Evolutionary conservation across 2,113 vertebrate genomes (phyloP), one percentile per base, ranked within the genome.

Genomic region (Rhinichthys klamathensis): DNA sequence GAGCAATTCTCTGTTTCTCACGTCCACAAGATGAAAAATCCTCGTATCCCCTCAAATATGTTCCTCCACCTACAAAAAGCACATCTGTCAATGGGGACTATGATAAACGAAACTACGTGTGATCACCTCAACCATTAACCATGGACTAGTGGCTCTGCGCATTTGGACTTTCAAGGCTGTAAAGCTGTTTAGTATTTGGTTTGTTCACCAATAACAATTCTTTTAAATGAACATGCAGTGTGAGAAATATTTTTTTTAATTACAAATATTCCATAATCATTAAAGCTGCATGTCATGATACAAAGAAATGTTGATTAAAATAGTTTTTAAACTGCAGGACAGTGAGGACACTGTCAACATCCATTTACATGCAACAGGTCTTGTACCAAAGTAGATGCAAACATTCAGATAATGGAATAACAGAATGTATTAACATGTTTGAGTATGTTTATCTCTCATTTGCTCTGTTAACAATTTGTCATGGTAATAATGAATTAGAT

Each of bases 51-150:
- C 93, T 96, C 51, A 97, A 97, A 85, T 97, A 97, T 88, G 92
- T 95, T 0, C 95, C 95, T 11, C 93, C 96, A 13, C 95, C 95
- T 6, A 94, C 96, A 7, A 95, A 96, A 82, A 93, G 92, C 13
- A 89, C 96, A 58, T 86, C 94, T 0, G 60, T 90, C 85, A 93
- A 90, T 85, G 96, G 94, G 7, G 95, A 97, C 67, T 96, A 97
- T 21, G 96, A 97, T 89, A 97, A 97, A 92, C 96, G 96, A 90
- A 95, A 96, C 85, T 98, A 98, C n/a, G 97, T 99, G 5, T 99
- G 94, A 94, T 6, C 7, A 44, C 35, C 41, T 56, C 25, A 56
- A 32, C 15, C 10, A 9, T 6, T 56, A 30, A n/a, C 51, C 44
- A 41, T 30, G 21, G 44, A 70, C 67, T 65, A 13, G 54, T 80